phyloP scores from a whole-genome alignment of 2,797 vertebrate genomes.

The Discoglossus pictus region DNA sequence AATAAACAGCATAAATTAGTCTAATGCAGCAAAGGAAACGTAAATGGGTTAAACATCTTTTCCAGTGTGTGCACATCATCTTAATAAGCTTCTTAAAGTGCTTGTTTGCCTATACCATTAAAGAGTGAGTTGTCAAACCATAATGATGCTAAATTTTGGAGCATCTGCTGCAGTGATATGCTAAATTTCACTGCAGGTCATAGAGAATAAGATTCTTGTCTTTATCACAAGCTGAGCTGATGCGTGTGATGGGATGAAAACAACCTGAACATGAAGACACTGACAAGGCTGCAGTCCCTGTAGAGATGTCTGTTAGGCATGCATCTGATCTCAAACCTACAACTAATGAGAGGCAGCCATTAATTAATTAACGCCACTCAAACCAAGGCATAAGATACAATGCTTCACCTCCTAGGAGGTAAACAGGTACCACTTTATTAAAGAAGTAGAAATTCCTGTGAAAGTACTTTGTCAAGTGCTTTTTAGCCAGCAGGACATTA shows the following conservation, averaged over 20 bases:
- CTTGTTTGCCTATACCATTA: constrained; percentile 30
- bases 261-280: constrained; percentile 13
- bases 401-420: not conserved
- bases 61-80: constrained; percentile 32
- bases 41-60: not conserved
- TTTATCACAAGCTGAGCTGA: constrained; percentile 31
- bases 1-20: constrained; percentile 7
- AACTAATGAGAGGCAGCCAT: constrained; percentile 18
- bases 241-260: constrained; percentile 16
- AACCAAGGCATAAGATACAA: constrained; percentile 2
- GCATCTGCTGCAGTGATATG: constrained; percentile 36
- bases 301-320: constrained; percentile 13
- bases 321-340: constrained; percentile 27
- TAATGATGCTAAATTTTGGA: constrained; percentile 26
- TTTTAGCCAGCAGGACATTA: constrained; percentile 30
- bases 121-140: constrained; percentile 24
- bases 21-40: constrained; percentile 7
- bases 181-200: constrained; percentile 32
- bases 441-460: constrained; percentile 9
- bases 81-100: constrained; percentile 32
- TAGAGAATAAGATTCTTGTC: constrained; percentile 15
- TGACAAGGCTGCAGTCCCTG: constrained; percentile 12
- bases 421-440: constrained; percentile 20
- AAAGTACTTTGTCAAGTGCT: constrained; percentile 18
- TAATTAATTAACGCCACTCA: constrained; percentile 40